Conservation (phyloP, 1,140 invertebrate genomes). For the Olivierus martensii region DNA sequence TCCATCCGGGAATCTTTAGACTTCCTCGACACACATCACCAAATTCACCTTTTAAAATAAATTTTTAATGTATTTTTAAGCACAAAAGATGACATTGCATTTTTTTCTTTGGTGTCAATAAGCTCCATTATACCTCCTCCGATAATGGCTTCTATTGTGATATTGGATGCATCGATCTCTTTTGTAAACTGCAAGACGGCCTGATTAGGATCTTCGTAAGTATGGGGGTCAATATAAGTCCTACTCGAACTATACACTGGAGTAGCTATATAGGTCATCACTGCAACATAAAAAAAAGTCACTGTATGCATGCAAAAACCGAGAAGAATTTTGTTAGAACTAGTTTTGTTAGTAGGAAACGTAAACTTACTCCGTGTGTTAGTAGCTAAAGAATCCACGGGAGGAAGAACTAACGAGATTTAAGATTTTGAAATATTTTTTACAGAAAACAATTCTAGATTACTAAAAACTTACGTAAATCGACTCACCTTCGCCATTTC, state of each 20-base stretch:
- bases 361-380: too few relatives aligned
- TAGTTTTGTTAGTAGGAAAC: too few relatives aligned
- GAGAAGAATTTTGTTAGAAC: too few relatives aligned
- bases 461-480: slow-evolving; percentile 20
- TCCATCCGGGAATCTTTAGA: slow-evolving; percentile 56
- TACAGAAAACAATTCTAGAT: too few relatives aligned
- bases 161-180: slow-evolving; percentile 92
- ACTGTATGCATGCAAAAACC: too few relatives aligned
- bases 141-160: slow-evolving; percentile 95
- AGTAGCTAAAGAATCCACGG: too few relatives aligned
- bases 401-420: too few relatives aligned
- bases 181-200: slow-evolving; percentile 90
- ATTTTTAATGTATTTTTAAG: too few relatives aligned
- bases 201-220: slow-evolving; percentile 97
- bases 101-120: too few relatives aligned
- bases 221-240: slow-evolving; percentile 94
- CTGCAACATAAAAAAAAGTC: slow-evolving; percentile 35
- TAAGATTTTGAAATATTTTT: too few relatives aligned
- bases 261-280: slow-evolving; percentile 91
- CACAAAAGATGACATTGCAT: too few relatives aligned
- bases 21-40: slow-evolving; percentile 94
- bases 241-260: slow-evolving; percentile 46
- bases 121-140: slow-evolving; percentile 42
- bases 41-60: slow-evolving; percentile 57
- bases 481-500: slow-evolving; percentile 61